Conservation (phyloP, 1,140 invertebrate species). For the silkworm (Bombyx mori) region DNA sequence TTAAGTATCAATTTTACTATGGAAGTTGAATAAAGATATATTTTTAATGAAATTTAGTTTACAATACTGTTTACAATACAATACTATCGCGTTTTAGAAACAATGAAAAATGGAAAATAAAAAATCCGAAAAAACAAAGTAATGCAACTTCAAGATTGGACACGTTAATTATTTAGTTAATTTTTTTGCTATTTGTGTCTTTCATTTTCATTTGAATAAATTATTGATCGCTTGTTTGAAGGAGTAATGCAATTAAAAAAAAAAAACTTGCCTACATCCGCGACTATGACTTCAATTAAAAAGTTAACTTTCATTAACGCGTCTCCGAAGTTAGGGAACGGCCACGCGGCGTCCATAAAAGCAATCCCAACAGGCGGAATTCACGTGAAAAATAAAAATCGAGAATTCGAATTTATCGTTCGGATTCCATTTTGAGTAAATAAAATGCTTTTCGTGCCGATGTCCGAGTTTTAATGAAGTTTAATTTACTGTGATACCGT, state of each 20-base stretch:
- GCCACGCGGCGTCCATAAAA: constrained; percentile 27
- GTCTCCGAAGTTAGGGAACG: constrained; percentile 40
- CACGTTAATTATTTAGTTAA: not conserved
- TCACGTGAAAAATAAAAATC: constrained; percentile 33
- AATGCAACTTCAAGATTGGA: no score
- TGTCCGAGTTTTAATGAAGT: constrained; percentile 49
- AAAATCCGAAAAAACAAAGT: not conserved
- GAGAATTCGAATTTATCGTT: constrained; percentile 25
- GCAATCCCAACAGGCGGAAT: constrained; percentile 36
- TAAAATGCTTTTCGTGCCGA: constrained; percentile 21
- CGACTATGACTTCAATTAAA: constrained; percentile 1
- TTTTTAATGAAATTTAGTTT: not conserved
- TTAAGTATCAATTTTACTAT: no score
- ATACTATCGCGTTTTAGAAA: not conserved
- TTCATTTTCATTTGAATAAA: not conserved
- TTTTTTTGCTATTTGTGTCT: not conserved
- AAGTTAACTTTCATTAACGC: constrained; percentile 33
- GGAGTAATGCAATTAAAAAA: not conserved
- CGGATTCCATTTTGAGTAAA: constrained; percentile 31
- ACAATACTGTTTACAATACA: not conserved
- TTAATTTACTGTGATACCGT: constrained; percentile 44
- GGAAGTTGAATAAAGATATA: not conserved
- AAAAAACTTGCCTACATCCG: no score
- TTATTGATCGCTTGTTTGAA: not conserved
- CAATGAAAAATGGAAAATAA: not conserved